Evolutionary conservation across 2,888 invertebrate species (phyloP).

Genomic region (Melieria picta): DNA sequence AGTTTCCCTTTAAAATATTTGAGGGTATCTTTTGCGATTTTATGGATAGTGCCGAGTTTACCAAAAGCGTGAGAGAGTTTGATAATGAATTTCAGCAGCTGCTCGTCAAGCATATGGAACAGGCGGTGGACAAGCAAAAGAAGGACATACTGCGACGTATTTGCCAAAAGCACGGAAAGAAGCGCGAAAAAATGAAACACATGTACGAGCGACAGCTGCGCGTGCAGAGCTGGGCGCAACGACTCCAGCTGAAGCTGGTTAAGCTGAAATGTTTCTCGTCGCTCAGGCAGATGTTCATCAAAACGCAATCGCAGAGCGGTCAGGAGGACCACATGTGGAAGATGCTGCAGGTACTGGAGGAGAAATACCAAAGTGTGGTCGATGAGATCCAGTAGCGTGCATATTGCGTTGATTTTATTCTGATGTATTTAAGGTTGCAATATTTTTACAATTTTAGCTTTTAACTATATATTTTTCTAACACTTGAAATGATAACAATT

Average conservation of each 20-base stretch:
- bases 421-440: not conserved
- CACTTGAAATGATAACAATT: not conserved
- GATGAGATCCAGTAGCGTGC: slow-evolving; percentile 34
- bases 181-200: slow-evolving; percentile 39
- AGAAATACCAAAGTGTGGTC: slow-evolving; percentile 40
- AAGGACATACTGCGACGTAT: slow-evolving; percentile 40
- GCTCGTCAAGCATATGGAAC: slow-evolving; percentile 39
- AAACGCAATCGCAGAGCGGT: slow-evolving; percentile 40
- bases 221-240: slow-evolving; percentile 45
- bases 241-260: slow-evolving; percentile 46
- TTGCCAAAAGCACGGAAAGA: slow-evolving; percentile 42
- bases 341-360: slow-evolving; percentile 45
- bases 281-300: slow-evolving; percentile 50
- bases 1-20: slow-evolving; percentile 39
- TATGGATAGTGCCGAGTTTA: slow-evolving; percentile 38
- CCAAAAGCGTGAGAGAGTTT: slow-evolving; percentile 33
- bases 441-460: not conserved
- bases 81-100: slow-evolving; percentile 46
- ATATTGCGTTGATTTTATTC: not conserved
- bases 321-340: slow-evolving; percentile 40
- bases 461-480: not conserved
- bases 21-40: slow-evolving; percentile 38
- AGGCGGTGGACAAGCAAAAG: slow-evolving; percentile 36
- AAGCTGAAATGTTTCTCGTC: slow-evolving; percentile 50
- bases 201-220: slow-evolving; percentile 44